Evolutionary conservation across 2,113 vertebrate species (phyloP).

Genomic region (Actinemys pallida): DNA sequence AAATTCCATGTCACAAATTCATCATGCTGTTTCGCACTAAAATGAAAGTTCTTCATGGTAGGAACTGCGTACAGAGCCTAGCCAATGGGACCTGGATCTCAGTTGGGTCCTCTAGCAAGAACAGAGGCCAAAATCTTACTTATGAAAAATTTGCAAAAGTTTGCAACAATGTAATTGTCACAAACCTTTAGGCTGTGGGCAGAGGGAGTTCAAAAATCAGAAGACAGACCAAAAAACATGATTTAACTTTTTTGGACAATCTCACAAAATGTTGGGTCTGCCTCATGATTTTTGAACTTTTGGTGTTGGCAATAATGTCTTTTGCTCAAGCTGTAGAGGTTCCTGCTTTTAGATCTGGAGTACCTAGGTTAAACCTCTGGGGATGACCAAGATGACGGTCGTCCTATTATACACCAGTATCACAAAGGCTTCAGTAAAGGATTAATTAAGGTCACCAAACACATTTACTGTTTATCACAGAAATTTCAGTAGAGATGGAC

Average conservation of each 20-base stretch:
- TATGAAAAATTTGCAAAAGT: neutral
- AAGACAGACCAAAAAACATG: neutral
- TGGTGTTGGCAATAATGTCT: neutral
- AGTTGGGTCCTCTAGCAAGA: neutral
- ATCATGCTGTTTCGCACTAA: too few relatives aligned
- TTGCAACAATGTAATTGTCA: neutral
- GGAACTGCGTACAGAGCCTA: neutral
- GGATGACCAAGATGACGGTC: neutral
- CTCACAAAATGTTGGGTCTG: neutral
- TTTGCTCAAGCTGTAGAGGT: neutral
- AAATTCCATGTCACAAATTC: too few relatives aligned
- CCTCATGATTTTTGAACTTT: neutral
- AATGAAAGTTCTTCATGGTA: too few relatives aligned
- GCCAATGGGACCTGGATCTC: neutral
- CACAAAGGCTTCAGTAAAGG: accelerated
- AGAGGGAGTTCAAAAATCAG: neutral
- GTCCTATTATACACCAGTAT: neutral
- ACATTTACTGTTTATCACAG: neutral
- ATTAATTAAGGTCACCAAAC: neutral
- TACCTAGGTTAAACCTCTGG: neutral
- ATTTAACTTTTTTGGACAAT: neutral
- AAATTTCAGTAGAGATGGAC: neutral
- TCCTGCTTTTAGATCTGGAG: neutral
- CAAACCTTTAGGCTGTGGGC: neutral
- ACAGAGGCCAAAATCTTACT: neutral